Percentiles rank a stretch among this genome's conserved stretches.
phyloP scores from a whole-genome alignment of 2,113 vertebrate species.

The Micromys minutus region DNA sequence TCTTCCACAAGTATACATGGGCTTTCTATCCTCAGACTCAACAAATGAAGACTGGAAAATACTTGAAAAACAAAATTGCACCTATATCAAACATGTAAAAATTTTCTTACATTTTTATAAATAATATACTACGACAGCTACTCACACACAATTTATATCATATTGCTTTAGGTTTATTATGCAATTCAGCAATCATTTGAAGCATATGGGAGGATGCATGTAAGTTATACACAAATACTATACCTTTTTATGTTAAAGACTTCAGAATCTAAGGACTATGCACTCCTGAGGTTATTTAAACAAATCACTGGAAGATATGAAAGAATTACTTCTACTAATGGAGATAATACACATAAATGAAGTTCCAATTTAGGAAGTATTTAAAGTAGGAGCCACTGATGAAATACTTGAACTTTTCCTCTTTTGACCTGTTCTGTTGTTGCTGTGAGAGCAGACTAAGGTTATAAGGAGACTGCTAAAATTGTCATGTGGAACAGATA shows the following conservation, averaged over 20 bases:
- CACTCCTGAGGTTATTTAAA: rapidly evolving
- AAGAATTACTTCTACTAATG: not conserved
- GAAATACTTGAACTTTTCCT: not conserved
- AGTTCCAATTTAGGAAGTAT: not conserved
- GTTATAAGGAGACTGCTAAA: not conserved
- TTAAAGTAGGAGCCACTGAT: not conserved
- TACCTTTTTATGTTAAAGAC: not conserved
- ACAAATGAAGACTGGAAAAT: not conserved
- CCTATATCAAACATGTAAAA: not conserved
- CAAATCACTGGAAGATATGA: not conserved
- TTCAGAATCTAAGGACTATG: not conserved
- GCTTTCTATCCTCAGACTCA: not conserved
- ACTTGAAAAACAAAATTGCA: not conserved
- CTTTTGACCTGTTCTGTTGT: not conserved
- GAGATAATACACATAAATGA: not conserved
- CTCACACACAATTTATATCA: not conserved
- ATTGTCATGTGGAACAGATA: not conserved
- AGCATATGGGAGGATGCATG: not conserved
- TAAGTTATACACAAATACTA: not conserved
- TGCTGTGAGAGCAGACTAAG: not conserved
- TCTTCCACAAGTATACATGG: not conserved
- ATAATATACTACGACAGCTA: not conserved
- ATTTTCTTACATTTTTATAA: not conserved
- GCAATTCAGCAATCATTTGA: not conserved
- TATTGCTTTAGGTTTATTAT: not conserved